Percentiles rank a stretch among this genome's conserved stretches.
Conservation (phyloP, 2,888 invertebrate species). For the Aproaerema taeniolella region DNA sequence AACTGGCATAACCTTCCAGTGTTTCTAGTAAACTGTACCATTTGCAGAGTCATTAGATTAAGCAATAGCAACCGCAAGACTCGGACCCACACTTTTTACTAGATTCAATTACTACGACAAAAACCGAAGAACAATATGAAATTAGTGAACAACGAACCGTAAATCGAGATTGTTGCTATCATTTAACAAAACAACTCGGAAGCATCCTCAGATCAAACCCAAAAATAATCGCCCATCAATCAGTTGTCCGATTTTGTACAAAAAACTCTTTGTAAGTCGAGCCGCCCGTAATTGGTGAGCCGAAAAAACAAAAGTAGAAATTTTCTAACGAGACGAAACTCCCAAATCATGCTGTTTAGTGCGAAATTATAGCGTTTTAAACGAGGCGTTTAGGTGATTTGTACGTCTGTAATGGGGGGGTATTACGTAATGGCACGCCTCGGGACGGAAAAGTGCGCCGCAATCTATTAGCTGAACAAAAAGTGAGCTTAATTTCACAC, state of each 20-base stretch:
- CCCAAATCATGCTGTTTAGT: conserved; percentile 72
- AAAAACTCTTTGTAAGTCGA: conserved; percentile 58
- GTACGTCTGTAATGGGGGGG: conserved; percentile 55
- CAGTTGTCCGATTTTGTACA: conserved; percentile 45
- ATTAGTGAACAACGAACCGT: conserved; percentile 38
- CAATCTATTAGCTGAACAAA: conserved; percentile 68
- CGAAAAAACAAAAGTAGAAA: conserved; percentile 72
- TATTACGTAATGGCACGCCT: conserved; percentile 59
- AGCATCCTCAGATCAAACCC: conserved; percentile 59
- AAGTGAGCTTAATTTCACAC: conserved; percentile 74
- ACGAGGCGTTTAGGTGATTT: conserved; percentile 65
- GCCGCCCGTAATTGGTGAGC: conserved; percentile 56
- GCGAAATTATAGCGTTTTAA: conserved; percentile 73
- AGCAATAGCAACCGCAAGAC: conserved; percentile 16
- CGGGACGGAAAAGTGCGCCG: conserved; percentile 53
- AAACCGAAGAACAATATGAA: conserved; percentile 37
- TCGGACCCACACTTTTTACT: conserved; percentile 25
- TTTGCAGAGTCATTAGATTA: conserved; percentile 20
- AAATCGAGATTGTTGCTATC: conserved; percentile 38
- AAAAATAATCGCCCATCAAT: conserved; percentile 73
- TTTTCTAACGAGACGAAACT: conserved; percentile 69
- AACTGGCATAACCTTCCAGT: no score
- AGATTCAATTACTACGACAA: conserved; percentile 32
- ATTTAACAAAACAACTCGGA: conserved; percentile 55
- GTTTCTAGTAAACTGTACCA: neutral